Base-by-base conservation (phyloP, 2,113 vertebrate genomes). In the Mastomys coucha region DNA sequence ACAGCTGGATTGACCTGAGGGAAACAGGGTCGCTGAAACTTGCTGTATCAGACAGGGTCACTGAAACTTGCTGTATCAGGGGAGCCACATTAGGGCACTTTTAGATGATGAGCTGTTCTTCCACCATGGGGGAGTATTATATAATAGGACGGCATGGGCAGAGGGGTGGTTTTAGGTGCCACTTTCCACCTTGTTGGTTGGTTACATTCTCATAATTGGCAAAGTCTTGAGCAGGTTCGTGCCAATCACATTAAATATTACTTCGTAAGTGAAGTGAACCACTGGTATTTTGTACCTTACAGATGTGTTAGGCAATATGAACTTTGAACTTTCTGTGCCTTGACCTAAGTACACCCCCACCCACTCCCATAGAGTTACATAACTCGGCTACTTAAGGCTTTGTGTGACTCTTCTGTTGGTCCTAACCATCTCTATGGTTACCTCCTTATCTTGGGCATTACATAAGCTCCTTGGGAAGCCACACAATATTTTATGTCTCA, bases 291-390 rank as follows among this genome's bases (percentile, higher is more conserved):
- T 96, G 91, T 85, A 82, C 56, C 14, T 80, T 72, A 92, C 78
- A 36, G 24, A 75, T 10, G 26, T 72, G 82, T 51, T 94, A 86
- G 91, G 28, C 96, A 95, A 94, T 2, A 31, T 9, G 94, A 91
- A 95, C 95, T 76, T 93, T 97, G 95, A 97, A 92, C 77, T 42
- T 95, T 94, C 73, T n/a, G 82, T 91, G n/a, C 13, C 24, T 97
- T 94, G 91, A 85, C 95, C 90, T 89, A 82, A 95, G 72, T 16
- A 36, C 78, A 95, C 88, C 51, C 13, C 31, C 31, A 53, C 53
- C 53, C 53, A 12, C 53, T 90, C 28, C 65, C 73, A 77, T 60
- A 49, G 2, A n/a, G 72, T 97, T 94, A 86, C 12, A 45, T 65
- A 95, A 95, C 63, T 94, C 73, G 56, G n/a, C 81, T 89, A 60